phyloP scores from a whole-genome alignment of 2,888 invertebrate species.

The Quadriops clusia region DNA sequence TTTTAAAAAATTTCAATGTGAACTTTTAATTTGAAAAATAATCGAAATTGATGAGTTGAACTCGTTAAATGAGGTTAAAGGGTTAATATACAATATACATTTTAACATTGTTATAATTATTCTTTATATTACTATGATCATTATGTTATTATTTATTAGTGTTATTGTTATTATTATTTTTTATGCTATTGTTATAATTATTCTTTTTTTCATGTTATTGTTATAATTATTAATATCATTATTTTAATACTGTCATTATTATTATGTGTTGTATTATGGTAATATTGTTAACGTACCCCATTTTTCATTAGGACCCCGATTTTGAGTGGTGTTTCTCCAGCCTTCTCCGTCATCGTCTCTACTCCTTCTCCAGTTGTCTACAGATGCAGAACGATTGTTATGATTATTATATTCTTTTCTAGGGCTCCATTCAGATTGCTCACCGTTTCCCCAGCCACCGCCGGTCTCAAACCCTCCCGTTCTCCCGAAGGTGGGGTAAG shows the following conservation, averaged over 20 bases:
- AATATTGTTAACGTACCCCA: conserved; percentile 41
- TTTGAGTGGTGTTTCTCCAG: conserved; percentile 35
- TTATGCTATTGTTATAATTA: conserved; percentile 3
- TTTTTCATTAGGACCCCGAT: conserved; percentile 35
- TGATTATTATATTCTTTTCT: conserved; percentile 40
- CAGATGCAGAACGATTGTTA: conserved; percentile 19
- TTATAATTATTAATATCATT: too few species aligned
- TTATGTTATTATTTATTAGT: too few species aligned
- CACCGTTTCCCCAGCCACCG: conserved; percentile 46
- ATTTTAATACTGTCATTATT: too few species aligned
- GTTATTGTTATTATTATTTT: too few species aligned
- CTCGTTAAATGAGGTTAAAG: too few species aligned
- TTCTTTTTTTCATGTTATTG: conserved; percentile 4
- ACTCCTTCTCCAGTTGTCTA: conserved; percentile 39
- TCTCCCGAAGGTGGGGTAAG: conserved; percentile 29
- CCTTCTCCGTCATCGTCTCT: conserved; percentile 42
- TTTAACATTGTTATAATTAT: too few species aligned
- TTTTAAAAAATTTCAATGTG: too few species aligned
- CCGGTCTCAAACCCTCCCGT: conserved; percentile 26
- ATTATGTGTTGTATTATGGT: background rate
- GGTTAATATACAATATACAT: too few species aligned
- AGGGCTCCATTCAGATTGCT: conserved; percentile 46
- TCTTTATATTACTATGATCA: too few species aligned
- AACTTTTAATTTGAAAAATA: too few species aligned
- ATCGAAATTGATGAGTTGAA: too few species aligned